These are phyloP conservation scores for Brachycybe producta DNA, from an alignment of 2,888 invertebrate genomes.

Conservation along the genomic window DNA sequence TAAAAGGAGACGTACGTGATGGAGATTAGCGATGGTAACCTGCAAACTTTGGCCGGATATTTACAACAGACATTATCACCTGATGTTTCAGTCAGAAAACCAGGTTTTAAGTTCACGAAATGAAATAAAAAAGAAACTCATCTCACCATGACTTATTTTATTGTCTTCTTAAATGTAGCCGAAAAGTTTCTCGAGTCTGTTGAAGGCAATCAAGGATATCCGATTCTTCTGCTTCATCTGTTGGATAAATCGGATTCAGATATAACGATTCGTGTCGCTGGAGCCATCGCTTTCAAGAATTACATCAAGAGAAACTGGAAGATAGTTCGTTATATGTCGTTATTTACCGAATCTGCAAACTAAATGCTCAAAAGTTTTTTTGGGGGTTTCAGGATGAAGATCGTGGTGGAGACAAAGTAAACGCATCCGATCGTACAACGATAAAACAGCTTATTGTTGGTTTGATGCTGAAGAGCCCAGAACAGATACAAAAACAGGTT, in stretches of 20 bases:
- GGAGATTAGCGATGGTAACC: conserved; percentile 79
- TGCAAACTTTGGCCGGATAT: conserved; percentile 65
- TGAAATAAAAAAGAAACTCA: not conserved
- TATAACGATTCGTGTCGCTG: conserved; percentile 69
- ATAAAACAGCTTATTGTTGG: conserved; percentile 78
- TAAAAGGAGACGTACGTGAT: too few species aligned
- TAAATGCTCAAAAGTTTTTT: not conserved
- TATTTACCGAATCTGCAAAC: not conserved
- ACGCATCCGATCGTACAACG: conserved; percentile 53
- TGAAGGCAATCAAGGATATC: conserved; percentile 81
- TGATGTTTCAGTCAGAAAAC: conserved; percentile 63
- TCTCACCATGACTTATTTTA: not conserved
- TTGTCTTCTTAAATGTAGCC: conserved; percentile 48
- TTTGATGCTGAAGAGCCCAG: conserved; percentile 83
- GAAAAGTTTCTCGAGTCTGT: conserved; percentile 83
- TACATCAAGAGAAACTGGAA: conserved; percentile 93
- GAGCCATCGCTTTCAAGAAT: conserved; percentile 92
- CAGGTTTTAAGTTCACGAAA: conserved; percentile 45
- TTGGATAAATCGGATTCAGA: conserved; percentile 61
- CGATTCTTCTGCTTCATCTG: conserved; percentile 67
- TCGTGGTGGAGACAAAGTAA: conserved; percentile 65
- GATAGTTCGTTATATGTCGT: conserved; percentile 14
- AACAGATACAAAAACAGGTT: conserved; percentile 74
- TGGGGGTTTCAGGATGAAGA: conserved; percentile 44
- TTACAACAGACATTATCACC: conserved; percentile 77